Evolutionary conservation across 2,888 invertebrate genomes (phyloP).

Genomic region (Linnaemya vulpina): DNA sequence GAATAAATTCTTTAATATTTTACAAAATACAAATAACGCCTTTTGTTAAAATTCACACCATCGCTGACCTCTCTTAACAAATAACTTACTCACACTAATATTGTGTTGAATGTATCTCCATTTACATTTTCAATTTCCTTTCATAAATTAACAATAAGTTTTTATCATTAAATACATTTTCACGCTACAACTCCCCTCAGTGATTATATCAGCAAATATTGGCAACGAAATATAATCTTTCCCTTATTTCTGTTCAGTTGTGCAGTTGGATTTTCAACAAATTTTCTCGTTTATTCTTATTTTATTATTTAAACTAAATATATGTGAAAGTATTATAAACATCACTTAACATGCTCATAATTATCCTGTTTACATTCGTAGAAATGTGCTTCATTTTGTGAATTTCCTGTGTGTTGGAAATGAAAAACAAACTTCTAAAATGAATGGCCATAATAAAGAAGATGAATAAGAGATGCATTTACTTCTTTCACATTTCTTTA

Average conservation of each 20-base stretch:
- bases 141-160: conserved; percentile 24
- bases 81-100: neutral
- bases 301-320: conserved; percentile 41
- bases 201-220: conserved; percentile 1
- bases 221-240: neutral
- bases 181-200: conserved; percentile 10
- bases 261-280: conserved; percentile 11
- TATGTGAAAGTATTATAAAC: conserved; percentile 53
- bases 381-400: conserved; percentile 63
- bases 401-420: conserved; percentile 56
- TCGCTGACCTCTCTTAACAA: neutral
- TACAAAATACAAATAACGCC: too few relatives aligned
- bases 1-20: too few relatives aligned
- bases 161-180: conserved; percentile 2
- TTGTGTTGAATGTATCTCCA: conserved; percentile 17
- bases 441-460: conserved; percentile 11
- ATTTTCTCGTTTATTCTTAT: conserved; percentile 47
- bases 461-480: conserved; percentile 12
- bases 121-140: conserved; percentile 38
- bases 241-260: neutral
- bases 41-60: neutral
- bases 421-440: conserved; percentile 33
- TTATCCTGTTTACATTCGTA: conserved; percentile 75
- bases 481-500: conserved; percentile 5
- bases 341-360: conserved; percentile 73